These are phyloP conservation scores for Lasioglossum baleicum DNA, from an alignment of 1,140 invertebrate genomes.

Conservation along the genomic window DNA sequence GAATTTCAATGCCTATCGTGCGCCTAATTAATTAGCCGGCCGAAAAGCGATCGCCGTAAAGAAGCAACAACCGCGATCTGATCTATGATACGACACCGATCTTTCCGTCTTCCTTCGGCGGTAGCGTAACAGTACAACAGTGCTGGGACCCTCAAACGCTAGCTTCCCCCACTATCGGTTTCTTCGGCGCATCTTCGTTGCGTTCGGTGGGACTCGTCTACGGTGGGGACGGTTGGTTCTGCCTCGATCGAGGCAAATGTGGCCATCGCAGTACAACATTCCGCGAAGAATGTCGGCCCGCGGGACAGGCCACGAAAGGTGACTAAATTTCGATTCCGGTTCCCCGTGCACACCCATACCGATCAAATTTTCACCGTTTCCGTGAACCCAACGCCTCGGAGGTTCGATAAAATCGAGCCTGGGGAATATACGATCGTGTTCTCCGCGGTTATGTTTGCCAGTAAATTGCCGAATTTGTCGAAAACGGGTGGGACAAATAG, in stretches of 20 bases:
- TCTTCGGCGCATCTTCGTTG: too few relatives aligned
- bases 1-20: slow-evolving; percentile 69
- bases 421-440: slow-evolving; percentile 21
- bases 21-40: slow-evolving; percentile 76
- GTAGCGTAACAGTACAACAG: neutral
- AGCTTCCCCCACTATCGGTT: too few relatives aligned
- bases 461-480: slow-evolving; percentile 37
- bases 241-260: too few relatives aligned
- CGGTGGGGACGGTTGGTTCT: too few relatives aligned
- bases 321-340: neutral
- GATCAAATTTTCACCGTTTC: neutral
- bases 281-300: neutral
- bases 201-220: too few relatives aligned
- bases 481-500: neutral
- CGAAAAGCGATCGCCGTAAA: slow-evolving; percentile 72
- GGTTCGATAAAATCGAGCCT: slow-evolving; percentile 5
- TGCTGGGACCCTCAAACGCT: too few relatives aligned
- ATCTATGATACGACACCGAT: slow-evolving; percentile 18
- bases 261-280: neutral
- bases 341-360: neutral
- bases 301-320: neutral
- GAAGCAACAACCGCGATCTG: slow-evolving; percentile 27
- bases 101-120: neutral
- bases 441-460: neutral
- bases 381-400: neutral